These are phyloP conservation scores for Diachasma alloeum DNA, from an alignment of 1,140 invertebrate species.

Conservation along the genomic window DNA sequence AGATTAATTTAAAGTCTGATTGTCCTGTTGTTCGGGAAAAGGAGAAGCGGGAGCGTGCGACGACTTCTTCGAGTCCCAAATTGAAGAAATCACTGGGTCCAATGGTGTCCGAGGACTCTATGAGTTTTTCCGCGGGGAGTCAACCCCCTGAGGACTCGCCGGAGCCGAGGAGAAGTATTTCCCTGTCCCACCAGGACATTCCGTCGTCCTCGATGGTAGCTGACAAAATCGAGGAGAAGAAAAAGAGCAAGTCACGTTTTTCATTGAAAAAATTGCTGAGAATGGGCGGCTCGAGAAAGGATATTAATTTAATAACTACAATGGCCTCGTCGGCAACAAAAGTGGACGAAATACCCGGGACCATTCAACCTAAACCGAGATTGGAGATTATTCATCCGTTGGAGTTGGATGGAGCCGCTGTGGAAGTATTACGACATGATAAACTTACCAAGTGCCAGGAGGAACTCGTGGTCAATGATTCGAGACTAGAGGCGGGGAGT, in stretches of 20 bases:
- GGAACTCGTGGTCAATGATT: conserved; percentile 41
- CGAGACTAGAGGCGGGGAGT: conserved; percentile 29
- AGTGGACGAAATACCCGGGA: conserved; percentile 58
- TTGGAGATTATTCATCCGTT: conserved; percentile 88
- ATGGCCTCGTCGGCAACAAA: conserved; percentile 35
- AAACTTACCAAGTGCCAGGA: conserved; percentile 59
- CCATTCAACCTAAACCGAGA: conserved; percentile 70
- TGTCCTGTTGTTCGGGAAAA: conserved; percentile 77
- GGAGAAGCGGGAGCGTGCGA: conserved; percentile 76
- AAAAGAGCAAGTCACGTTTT: conserved; percentile 72
- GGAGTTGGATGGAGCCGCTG: conserved; percentile 81
- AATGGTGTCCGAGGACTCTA: not conserved
- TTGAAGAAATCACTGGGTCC: conserved; percentile 61
- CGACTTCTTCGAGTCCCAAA: conserved; percentile 72
- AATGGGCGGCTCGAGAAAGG: conserved; percentile 77
- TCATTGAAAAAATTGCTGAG: conserved; percentile 85
- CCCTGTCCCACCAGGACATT: conserved; percentile 77
- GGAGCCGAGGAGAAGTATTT: conserved; percentile 72
- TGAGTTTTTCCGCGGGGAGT: not conserved
- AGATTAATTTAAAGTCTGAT: conserved; percentile 68
- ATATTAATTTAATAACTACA: conserved; percentile 65
- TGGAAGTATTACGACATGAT: conserved; percentile 78
- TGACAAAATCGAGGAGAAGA: conserved; percentile 67
- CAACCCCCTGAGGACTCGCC: conserved; percentile 61
- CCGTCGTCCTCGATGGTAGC: conserved; percentile 45